Conservation (phyloP, 1,140 invertebrate species). For the Nephila pilipes region DNA sequence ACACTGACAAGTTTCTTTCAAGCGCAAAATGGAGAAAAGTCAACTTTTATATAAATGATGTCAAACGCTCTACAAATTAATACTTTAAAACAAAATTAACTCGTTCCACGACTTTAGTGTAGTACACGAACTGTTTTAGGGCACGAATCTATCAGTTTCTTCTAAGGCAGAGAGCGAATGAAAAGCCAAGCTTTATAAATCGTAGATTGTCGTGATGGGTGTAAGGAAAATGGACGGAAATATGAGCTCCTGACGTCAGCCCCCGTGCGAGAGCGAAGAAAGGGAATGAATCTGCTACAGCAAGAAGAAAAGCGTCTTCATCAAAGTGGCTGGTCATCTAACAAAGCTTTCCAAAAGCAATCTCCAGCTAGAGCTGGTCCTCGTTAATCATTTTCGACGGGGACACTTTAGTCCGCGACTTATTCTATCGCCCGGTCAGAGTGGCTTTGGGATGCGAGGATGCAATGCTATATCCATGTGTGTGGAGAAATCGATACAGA, state of each 20-base stretch:
- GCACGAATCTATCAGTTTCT: background rate
- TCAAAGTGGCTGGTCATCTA: slow-evolving; percentile 61
- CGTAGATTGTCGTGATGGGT: background rate
- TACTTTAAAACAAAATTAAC: too few species aligned
- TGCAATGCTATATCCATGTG: background rate
- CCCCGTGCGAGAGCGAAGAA: background rate
- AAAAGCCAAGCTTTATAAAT: background rate
- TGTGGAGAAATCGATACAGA: too few species aligned
- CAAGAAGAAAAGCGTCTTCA: slow-evolving; percentile 11
- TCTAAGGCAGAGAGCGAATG: background rate
- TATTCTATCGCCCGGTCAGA: too few species aligned
- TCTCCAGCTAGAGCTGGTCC: slow-evolving; percentile 9
- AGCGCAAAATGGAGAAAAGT: too few species aligned
- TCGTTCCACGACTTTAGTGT: too few species aligned
- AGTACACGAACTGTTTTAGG: too few species aligned
- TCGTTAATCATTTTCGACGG: slow-evolving; percentile 65
- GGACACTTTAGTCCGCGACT: background rate
- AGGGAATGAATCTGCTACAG: background rate
- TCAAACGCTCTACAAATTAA: too few species aligned
- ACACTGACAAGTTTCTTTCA: too few species aligned
- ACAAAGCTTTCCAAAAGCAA: slow-evolving; percentile 73
- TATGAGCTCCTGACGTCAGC: background rate
- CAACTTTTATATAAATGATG: too few species aligned
- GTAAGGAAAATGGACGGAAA: background rate
- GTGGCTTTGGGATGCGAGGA: background rate